A percentile compares a stretch with the other conserved stretches of the same genome.
Conservation (phyloP, 1,140 invertebrate species). For the Cydia splendana region DNA sequence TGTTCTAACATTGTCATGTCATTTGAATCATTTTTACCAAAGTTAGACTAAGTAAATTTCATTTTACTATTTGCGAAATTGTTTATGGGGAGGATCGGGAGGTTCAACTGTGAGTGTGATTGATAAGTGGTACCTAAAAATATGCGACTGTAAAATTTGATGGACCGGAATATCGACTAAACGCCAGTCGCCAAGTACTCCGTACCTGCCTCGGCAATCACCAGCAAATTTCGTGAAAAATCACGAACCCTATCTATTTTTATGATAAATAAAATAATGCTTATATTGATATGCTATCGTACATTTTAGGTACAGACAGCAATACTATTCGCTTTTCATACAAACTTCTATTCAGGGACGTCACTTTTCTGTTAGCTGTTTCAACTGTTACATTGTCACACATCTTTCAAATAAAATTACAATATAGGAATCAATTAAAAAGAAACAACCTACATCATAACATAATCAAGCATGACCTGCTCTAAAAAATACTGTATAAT, state of each 20-base stretch:
- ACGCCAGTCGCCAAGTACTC: conserved; percentile 43
- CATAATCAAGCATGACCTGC: too few species aligned
- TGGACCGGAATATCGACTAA: conserved; percentile 52
- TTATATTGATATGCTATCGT: neutral
- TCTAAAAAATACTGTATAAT: too few species aligned
- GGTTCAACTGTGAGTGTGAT: neutral
- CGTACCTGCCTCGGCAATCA: conserved; percentile 53
- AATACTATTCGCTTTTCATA: too few species aligned
- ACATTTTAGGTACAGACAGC: neutral
- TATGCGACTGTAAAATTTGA: conserved; percentile 26
- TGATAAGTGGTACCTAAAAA: conserved; percentile 1
- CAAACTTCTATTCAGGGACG: neutral
- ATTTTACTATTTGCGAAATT: neutral
- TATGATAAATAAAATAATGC: neutral
- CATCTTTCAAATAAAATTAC: too few species aligned
- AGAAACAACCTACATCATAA: too few species aligned
- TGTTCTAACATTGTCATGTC: too few species aligned
- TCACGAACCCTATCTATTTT: conserved; percentile 45
- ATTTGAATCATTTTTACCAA: too few species aligned
- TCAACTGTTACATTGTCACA: too few species aligned
- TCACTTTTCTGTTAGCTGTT: neutral
- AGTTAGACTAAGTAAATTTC: neutral
- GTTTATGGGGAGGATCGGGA: neutral
- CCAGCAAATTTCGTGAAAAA: conserved; percentile 52
- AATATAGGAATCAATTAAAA: too few species aligned